phyloP scores from a whole-genome alignment of 2,888 invertebrate genomes.

The Thereva unica region DNA sequence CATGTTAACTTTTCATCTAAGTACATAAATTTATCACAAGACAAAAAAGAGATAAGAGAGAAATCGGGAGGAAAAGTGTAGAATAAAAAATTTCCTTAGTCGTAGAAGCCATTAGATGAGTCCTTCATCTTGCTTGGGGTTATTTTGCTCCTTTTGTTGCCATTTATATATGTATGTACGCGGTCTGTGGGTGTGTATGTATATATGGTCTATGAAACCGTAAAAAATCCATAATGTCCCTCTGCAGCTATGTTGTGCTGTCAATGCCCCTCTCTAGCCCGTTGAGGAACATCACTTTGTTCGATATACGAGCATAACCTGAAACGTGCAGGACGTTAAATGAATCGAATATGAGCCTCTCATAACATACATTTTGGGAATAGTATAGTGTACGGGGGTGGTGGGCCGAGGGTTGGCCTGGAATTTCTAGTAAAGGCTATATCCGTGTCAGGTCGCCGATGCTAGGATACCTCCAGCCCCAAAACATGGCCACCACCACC shows the following conservation, averaged over 20 bases:
- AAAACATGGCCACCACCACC: neutral
- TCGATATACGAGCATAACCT: slow-evolving; percentile 36
- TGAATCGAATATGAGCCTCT: slow-evolving; percentile 42
- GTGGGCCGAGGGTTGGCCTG: slow-evolving; percentile 11
- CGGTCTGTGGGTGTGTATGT: too few relatives aligned
- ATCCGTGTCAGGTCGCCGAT: neutral
- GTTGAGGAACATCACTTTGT: slow-evolving; percentile 33
- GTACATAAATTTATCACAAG: slow-evolving; percentile 32
- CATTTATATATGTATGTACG: neutral
- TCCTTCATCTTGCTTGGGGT: slow-evolving; percentile 28
- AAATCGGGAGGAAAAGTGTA: slow-evolving; percentile 11
- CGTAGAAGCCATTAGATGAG: slow-evolving; percentile 31
- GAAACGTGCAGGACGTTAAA: slow-evolving; percentile 42
- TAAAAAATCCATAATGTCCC: slow-evolving; percentile 35
- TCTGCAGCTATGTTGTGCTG: too few relatives aligned
- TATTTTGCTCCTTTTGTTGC: slow-evolving; percentile 25
- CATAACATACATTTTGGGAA: slow-evolving; percentile 38
- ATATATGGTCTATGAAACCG: neutral
- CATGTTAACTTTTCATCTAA: slow-evolving; percentile 38
- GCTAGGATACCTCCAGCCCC: neutral
- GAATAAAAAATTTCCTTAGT: slow-evolving; percentile 28
- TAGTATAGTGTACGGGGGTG: slow-evolving; percentile 17
- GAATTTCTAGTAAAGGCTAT: neutral
- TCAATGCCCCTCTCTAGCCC: neutral
- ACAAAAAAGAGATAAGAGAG: slow-evolving; percentile 16